phyloP scores from a whole-genome alignment of 2,888 invertebrate genomes.

The Pyrrhosoma nymphula region DNA sequence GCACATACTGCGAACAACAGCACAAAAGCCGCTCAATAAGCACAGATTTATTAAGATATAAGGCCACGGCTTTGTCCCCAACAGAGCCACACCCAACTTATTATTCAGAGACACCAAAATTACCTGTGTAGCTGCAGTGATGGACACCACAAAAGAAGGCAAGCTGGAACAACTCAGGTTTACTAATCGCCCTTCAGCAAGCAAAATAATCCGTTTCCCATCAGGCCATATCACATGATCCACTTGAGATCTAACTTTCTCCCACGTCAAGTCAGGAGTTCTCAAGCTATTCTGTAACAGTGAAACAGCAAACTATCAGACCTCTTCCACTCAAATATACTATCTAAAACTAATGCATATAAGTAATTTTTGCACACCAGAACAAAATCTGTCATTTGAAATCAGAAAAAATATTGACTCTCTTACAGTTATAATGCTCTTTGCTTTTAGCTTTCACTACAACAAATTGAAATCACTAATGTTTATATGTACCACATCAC shows the following conservation, averaged over 20 bases:
- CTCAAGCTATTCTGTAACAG: conserved; percentile 88
- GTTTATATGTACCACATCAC: too few species aligned
- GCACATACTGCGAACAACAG: too few species aligned
- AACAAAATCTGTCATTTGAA: not conserved
- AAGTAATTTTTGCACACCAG: conserved; percentile 24
- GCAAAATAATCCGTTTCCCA: conserved; percentile 94
- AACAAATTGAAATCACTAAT: too few species aligned
- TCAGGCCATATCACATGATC: conserved; percentile 99
- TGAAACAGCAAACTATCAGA: conserved; percentile 63
- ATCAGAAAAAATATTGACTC: not conserved
- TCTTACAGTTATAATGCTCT: too few species aligned
- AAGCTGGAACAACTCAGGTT: conserved; percentile 98
- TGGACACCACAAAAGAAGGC: conserved; percentile 98
- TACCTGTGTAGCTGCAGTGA: conserved; percentile 96
- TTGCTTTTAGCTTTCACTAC: too few species aligned
- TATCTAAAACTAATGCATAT: conserved; percentile 69
- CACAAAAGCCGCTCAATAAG: too few species aligned
- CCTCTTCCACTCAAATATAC: not conserved
- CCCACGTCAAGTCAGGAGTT: conserved; percentile 97
- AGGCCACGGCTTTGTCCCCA: too few species aligned
- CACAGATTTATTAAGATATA: too few species aligned
- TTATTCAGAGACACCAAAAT: too few species aligned
- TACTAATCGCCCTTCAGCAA: conserved; percentile 97
- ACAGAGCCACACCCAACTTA: too few species aligned
- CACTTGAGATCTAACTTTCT: conserved; percentile 97